These are phyloP conservation scores for Philopotamus ludificatus DNA, from an alignment of 1,140 invertebrate genomes.

Conservation along the genomic window DNA sequence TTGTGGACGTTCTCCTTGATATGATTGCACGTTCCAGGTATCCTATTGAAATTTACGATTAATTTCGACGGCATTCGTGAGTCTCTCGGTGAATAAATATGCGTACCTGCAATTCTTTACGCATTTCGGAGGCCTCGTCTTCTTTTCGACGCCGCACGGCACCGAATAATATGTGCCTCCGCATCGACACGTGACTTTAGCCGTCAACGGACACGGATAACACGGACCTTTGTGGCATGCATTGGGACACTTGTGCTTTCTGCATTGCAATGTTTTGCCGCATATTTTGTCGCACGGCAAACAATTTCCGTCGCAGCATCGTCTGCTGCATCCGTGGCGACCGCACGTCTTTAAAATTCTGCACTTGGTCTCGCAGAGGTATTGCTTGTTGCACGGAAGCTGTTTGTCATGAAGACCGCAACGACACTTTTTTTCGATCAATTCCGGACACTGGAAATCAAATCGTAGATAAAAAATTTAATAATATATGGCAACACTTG, in stretches of 20 bases:
- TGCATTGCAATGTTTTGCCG: constrained; percentile 77
- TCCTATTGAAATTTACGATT: constrained; percentile 14
- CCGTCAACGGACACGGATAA: constrained; percentile 82
- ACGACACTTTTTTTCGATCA: constrained; percentile 76
- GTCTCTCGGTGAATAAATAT: too few species aligned
- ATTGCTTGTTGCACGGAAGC: constrained; percentile 84
- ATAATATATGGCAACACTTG: too few species aligned
- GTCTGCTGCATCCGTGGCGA: constrained; percentile 84
- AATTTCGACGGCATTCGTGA: too few species aligned
- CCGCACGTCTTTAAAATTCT: constrained; percentile 77
- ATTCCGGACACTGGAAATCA: constrained; percentile 73
- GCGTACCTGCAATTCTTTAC: constrained; percentile 65
- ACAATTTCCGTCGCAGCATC: constrained; percentile 85
- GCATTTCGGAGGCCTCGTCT: constrained; percentile 77
- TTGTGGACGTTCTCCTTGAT: constrained; percentile 34
- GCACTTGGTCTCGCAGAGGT: constrained; percentile 87
- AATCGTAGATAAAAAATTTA: too few species aligned
- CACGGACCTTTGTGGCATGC: constrained; percentile 87
- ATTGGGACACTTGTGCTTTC: constrained; percentile 85
- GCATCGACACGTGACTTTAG: constrained; percentile 80
- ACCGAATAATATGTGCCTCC: constrained; percentile 76
- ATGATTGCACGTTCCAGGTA: constrained; percentile 29
- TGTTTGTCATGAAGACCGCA: constrained; percentile 81
- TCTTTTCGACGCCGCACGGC: constrained; percentile 80
- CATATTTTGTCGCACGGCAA: constrained; percentile 87